Evolutionary conservation across 2,797 vertebrate species (phyloP).

Genomic region (Arctocebus calabarensis): DNA sequence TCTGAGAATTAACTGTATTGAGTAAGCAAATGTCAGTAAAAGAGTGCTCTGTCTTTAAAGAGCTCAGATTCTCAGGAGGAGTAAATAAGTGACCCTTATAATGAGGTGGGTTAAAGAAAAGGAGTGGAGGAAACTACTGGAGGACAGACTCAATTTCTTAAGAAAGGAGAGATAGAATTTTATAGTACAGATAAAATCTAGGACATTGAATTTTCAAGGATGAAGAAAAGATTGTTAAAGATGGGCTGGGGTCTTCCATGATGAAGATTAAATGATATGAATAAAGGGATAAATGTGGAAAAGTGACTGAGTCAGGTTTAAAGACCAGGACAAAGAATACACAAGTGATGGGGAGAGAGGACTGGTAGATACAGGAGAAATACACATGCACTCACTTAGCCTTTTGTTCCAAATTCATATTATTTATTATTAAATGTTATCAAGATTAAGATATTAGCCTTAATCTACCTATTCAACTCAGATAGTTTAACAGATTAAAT

Average conservation of each 20-base stretch:
- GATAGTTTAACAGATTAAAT: conserved; percentile 52
- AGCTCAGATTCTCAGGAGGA: background rate
- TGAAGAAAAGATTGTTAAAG: background rate
- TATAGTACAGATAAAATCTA: background rate
- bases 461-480: conserved; percentile 23
- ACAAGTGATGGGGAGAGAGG: background rate
- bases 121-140: background rate
- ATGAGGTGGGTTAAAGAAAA: background rate
- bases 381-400: background rate
- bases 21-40: background rate
- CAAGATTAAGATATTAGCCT: conserved; percentile 9
- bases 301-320: background rate
- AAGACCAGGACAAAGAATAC: background rate
- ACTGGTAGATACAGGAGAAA: background rate
- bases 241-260: background rate
- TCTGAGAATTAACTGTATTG: background rate
- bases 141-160: background rate
- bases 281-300: background rate
- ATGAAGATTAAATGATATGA: background rate
- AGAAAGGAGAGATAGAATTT: background rate
- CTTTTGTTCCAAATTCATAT: background rate
- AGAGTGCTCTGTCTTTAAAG: background rate
- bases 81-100: background rate
- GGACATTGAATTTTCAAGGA: background rate
- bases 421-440: conserved; percentile 55